Conservation (phyloP, 1,140 invertebrate species). For the Tetramorium alpestre region DNA sequence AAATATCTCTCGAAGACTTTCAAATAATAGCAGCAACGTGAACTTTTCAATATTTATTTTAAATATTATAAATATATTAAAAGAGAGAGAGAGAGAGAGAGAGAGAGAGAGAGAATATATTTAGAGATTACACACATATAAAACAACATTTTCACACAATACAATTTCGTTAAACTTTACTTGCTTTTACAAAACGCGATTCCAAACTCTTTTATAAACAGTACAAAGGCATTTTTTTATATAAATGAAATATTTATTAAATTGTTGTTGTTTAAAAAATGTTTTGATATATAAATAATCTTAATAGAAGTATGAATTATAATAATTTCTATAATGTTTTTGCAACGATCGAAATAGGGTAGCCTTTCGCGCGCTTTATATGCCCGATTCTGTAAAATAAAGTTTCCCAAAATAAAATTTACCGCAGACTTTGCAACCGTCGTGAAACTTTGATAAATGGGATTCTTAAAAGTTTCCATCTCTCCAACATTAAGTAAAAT, state of each 20-base stretch:
- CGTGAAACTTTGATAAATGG: conserved; percentile 51
- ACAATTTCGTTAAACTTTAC: background rate
- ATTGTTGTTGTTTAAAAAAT: background rate
- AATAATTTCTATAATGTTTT: background rate
- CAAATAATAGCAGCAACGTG: background rate
- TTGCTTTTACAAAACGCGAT: background rate
- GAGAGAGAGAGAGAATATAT: background rate
- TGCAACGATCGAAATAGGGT: background rate
- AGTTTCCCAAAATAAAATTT: conserved; percentile 34
- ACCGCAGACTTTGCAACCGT: conserved; percentile 15
- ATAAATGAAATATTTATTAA: background rate
- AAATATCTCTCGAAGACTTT: background rate
- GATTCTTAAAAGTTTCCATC: conserved; percentile 44
- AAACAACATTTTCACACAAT: background rate
- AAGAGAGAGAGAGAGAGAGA: background rate
- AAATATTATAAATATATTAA: conserved; percentile 22
- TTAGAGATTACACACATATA: background rate
- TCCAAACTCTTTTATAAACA: background rate
- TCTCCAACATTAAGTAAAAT: conserved; percentile 51
- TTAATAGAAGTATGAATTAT: background rate
- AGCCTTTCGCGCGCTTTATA: background rate
- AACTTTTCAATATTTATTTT: background rate
- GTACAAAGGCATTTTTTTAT: background rate
- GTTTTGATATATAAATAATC: background rate
- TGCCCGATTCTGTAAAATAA: conserved; percentile 5